Evolutionary conservation across 2,797 vertebrate species (phyloP).

Genomic region (Gymnopithys bicolor): DNA sequence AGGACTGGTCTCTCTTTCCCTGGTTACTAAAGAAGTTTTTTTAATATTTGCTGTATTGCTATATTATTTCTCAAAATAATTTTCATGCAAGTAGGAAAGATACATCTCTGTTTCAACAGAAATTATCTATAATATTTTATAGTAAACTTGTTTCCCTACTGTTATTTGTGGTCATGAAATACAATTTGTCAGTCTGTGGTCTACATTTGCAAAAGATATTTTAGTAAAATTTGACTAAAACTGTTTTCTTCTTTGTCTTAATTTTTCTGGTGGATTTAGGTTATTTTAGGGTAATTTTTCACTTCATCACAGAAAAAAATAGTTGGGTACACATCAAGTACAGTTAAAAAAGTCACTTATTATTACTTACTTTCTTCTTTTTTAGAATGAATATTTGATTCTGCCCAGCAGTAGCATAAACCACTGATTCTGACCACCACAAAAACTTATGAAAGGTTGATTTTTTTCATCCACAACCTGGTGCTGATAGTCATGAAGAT

Average conservation of each 20-base stretch:
- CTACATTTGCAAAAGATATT: background rate
- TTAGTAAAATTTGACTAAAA: background rate
- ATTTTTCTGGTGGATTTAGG: background rate
- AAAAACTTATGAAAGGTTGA: background rate
- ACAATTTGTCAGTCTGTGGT: background rate
- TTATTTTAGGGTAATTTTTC: background rate
- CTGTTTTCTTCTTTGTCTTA: background rate
- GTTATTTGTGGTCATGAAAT: background rate
- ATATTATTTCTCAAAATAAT: background rate
- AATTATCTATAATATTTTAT: background rate
- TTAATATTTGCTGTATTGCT: background rate
- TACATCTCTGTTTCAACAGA: background rate
- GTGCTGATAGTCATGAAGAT: background rate
- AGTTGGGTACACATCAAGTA: background rate
- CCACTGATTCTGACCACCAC: background rate
- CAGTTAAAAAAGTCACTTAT: background rate
- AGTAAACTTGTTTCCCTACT: background rate
- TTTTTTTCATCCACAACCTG: background rate
- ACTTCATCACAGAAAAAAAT: background rate
- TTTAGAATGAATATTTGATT: background rate
- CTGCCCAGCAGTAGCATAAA: background rate
- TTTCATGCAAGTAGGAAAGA: background rate
- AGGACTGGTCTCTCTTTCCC: background rate
- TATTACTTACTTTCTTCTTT: background rate
- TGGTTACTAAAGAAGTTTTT: background rate